phyloP scores from a whole-genome alignment of 2,797 vertebrate species.

The Amphiprion clarkii region DNA sequence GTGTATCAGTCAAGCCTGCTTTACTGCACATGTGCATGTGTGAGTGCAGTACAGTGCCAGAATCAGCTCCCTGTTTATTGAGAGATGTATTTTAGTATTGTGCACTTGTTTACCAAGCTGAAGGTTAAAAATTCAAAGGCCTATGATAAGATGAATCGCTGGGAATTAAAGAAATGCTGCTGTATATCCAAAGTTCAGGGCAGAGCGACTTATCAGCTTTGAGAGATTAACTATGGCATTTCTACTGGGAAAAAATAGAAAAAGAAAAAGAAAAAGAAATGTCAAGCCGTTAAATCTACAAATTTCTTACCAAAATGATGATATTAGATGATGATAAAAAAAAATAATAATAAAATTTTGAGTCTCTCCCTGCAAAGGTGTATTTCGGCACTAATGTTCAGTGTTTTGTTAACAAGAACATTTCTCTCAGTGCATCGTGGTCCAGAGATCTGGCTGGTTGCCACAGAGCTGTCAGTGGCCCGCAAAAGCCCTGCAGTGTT shows the following conservation, averaged over 20 bases:
- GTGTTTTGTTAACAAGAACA: background rate
- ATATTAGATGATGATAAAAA: background rate
- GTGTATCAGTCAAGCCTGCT: constrained; percentile 46
- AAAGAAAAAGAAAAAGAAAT: constrained; percentile 5
- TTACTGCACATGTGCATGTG: constrained; percentile 24
- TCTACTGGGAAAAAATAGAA: too few relatives aligned
- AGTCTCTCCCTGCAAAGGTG: background rate
- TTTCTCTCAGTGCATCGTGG: constrained; percentile 6
- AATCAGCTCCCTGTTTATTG: constrained; percentile 53
- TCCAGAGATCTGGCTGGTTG: constrained; percentile 29
- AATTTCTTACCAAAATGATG: background rate
- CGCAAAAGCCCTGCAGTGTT: constrained; percentile 37
- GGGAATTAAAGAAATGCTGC: constrained; percentile 19
- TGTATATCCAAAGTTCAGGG: constrained; percentile 19
- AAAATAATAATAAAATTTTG: too few relatives aligned
- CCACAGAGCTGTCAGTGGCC: constrained; percentile 41
- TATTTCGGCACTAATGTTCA: background rate
- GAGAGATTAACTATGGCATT: too few relatives aligned
- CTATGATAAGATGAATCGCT: constrained; percentile 20
- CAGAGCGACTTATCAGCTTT: background rate
- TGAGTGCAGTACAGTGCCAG: constrained; percentile 24
- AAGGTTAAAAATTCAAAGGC: constrained; percentile 12
- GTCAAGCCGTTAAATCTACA: constrained; percentile 10
- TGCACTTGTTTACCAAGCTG: constrained; percentile 36
- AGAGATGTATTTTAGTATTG: constrained; percentile 19